Evolutionary conservation across 2,797 vertebrate genomes (phyloP), one percentile per base, ranked within the genome.

Genomic region (Mareca strepera): DNA sequence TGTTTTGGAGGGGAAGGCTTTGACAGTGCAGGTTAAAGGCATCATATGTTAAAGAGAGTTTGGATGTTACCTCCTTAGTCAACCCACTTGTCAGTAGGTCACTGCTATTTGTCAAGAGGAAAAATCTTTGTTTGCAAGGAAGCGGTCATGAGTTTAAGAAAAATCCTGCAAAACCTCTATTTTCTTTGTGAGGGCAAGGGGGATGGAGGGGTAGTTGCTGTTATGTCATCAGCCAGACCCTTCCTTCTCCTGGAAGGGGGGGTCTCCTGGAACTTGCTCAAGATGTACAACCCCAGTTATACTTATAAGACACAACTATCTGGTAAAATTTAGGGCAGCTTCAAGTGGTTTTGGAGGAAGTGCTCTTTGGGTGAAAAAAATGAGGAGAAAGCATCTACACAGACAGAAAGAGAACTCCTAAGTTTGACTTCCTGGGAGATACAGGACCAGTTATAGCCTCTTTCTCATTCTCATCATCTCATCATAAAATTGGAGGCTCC

Each of bases 1-100:
- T 82, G 69, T 67, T 86, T 88, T 67, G 76, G 79, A 89, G 64
- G 22, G 35, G 17, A 64, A 89, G 58, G 72, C 82, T 90, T 75
- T 91, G 93, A 94, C 84, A 86, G 94, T 58, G 60, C 21, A 69
- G 29, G 16, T 81, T 94, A 60, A 83, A 88, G 88, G 31, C 68
- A 11, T 80, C 56, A 15, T 62, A 66, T 4, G 1, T 82, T 59
- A 59, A 77, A 70, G 69, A 39, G 48, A 77, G 60, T 63, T 70
- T 74, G 73, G 80, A 78, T 88, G 64, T 81, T 80, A 80, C 94
- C 69, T 76, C 88, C 39, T 89, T 5, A 79, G 68, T 59, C 77
- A 74, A 12, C 28, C 11, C 33, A 41, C 68, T 77, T 88, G 88
- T 82, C 85, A 86, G 73, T 62, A 35, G 48, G 86, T 91, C 82